Conservation (phyloP, 2,797 vertebrate genomes). For the Pempheris klunzingeri region DNA sequence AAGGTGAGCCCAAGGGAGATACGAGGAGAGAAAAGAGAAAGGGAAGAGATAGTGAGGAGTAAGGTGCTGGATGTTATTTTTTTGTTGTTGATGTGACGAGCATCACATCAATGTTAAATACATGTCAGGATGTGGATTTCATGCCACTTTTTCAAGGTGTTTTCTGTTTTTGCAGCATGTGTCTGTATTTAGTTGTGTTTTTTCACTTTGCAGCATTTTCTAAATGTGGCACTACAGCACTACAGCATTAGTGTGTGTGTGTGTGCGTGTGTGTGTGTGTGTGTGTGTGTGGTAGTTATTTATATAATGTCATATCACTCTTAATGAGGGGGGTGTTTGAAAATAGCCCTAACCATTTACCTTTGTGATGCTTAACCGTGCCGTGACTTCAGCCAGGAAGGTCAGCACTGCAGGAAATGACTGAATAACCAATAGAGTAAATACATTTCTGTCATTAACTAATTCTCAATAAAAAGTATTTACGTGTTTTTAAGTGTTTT, state of each 20-base stretch:
- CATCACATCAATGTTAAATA: background rate
- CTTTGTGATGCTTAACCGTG: background rate
- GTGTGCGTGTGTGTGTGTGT: too few relatives aligned
- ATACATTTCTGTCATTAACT: background rate
- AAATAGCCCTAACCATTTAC: too few relatives aligned
- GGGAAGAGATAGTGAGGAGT: slow-evolving; percentile 42
- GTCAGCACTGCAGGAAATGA: background rate
- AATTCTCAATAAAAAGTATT: background rate
- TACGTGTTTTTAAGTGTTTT: too few relatives aligned
- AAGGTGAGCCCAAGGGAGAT: slow-evolving; percentile 76
- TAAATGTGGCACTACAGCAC: too few relatives aligned
- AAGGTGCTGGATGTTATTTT: slow-evolving; percentile 48
- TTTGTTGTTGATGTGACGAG: slow-evolving; percentile 23
- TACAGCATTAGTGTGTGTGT: too few relatives aligned
- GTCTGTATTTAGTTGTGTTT: too few relatives aligned
- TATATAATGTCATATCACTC: too few relatives aligned
- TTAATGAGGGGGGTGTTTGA: too few relatives aligned
- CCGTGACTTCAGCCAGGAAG: background rate
- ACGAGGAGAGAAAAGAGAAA: slow-evolving; percentile 54
- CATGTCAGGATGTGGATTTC: slow-evolving; percentile 8
- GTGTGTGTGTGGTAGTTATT: too few relatives aligned
- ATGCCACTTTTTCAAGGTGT: slow-evolving; percentile 6
- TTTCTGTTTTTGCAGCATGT: too few relatives aligned
- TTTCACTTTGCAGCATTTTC: too few relatives aligned
- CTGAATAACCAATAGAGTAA: background rate